Base-by-base conservation (phyloP, 2,888 invertebrate genomes). In the Mesopsocus fuscifrons region DNA sequence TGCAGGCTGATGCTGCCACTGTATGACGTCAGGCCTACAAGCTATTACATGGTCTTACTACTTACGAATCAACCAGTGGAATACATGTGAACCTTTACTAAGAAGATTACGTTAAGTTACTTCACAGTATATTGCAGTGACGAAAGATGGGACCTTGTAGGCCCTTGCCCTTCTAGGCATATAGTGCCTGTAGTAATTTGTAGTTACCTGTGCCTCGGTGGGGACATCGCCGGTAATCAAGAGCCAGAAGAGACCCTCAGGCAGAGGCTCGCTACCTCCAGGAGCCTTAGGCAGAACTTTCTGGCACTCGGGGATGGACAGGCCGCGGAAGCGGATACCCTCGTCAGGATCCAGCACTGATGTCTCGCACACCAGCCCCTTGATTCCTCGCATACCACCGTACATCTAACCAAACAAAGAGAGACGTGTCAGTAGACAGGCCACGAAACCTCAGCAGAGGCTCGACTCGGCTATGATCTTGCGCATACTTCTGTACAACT, bases 361-460 rank as follows among this genome's bases (percentile, higher is more conserved):
- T 1, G 94, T 91, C 62, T 94, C 94, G 64, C 88, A 89, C 2
- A 94, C 85, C 46, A 95, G 66, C 49, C 88, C 91, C 60, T 88
- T 89, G 65, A 94, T 91, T 30, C 91, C 89, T 56, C 94, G 70
- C 94, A 94, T 95, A 41, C 94, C 94, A 52, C 92, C 91, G 64
- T 94, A 80, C 77, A 79, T 78, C 78, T 78, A 57, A 8, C 44
- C n/a, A 38, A 44, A 26, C 17, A 31, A 33, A 32, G 20, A 43
- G 2, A 32, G 11, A 6, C 26, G 26, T 26, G 8, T 26, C 11
- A 26, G n/a, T n/a, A n/a, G n/a, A n/a, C n/a, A n/a, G 16, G 34
- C 34, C 31, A 13, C 31, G 31, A 13, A 16, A 18, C 3, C 34
- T 18, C 18, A n/a, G 2, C 31, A 13, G n/a, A n/a, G 2, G 31